Base-by-base conservation (phyloP, 1,140 invertebrate species). In the Pseudomyrmex dendroicus region DNA sequence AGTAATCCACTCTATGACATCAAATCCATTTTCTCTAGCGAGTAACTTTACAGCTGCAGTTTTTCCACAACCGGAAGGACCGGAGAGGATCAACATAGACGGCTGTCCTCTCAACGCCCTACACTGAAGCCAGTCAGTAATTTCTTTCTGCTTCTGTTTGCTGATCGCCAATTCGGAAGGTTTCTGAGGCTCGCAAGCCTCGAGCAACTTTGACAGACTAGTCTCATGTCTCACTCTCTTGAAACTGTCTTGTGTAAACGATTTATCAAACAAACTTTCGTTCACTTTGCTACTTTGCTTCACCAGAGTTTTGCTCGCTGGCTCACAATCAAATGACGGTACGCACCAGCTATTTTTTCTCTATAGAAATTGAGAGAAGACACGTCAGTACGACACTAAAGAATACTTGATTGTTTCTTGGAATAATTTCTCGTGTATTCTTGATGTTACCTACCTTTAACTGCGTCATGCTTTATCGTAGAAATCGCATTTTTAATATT, bases 11-110 rank as follows among this genome's bases (percentile, higher is more conserved):
- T 97, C 97, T 25, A 95, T 93, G 54, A 97, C 78, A 85, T 95
- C 92, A 76, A 96, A 95, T 72, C 93, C 93, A 74, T 95, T 91
- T 85, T 96, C 95, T 66, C 95, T 93, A 57, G 96, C 96, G 10
- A 97, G 73, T 2, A 96, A 92, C 66, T 94, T 95, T 20, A 97
- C 59, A 2, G 96, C 95, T 1, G 95, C 92, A 3, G 96, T 96
- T 94, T 97, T 97, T 0, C 96, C 97, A 90, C 95, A 96, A 1
- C 97, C 97, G 0, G 96, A 95, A 17, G 97, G 96, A 1, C 97
- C 97, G 8, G 95, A 96, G n/a, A 97, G 77, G 1, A 97, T 88
- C 35, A 97, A 90, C 56, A 96, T 95, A n/a, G 91, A 92, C 20
- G 95, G 95, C 50, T 92, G 94, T 9, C 91, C 91, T 62, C 92